phyloP scores from a whole-genome alignment of 2,888 invertebrate genomes.

The Lordiphosa andalusiaca region DNA sequence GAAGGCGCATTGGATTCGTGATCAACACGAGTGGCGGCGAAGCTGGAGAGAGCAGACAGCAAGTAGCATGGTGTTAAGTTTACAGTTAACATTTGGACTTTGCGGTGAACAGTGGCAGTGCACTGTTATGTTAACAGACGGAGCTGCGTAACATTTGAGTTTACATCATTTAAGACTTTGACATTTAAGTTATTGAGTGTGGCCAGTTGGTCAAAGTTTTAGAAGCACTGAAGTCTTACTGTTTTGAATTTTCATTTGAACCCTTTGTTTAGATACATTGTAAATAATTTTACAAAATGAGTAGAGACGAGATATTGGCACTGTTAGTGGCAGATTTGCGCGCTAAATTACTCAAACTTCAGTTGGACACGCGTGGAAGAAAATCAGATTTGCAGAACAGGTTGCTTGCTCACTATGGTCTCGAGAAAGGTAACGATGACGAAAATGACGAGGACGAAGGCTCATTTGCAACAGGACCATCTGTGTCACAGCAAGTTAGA shows the following conservation, averaged over 20 bases:
- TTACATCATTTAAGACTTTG: neutral
- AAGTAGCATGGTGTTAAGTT: too few relatives aligned
- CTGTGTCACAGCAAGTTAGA: neutral
- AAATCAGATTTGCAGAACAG: conserved; percentile 15
- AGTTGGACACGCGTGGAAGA: conserved; percentile 3
- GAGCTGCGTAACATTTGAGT: neutral
- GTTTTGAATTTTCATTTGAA: neutral
- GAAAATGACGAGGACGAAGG: too few relatives aligned
- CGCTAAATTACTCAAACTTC: conserved; percentile 3
- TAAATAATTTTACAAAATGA: conserved; percentile 8
- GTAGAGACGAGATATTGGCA: conserved; percentile 9
- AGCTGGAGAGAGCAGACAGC: too few relatives aligned
- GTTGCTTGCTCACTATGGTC: neutral
- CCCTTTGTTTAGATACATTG: neutral
- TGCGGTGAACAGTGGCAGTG: too few relatives aligned
- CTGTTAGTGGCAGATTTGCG: conserved; percentile 5
- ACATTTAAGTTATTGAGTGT: neutral
- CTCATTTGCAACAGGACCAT: neutral
- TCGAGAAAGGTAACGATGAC: too few relatives aligned
- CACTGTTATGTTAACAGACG: too few relatives aligned
- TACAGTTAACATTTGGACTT: too few relatives aligned
- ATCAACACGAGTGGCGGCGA: too few relatives aligned
- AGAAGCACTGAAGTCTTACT: neutral
- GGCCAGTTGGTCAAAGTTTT: neutral
- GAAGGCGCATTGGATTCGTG: too few relatives aligned